A percentile compares a stretch with the other conserved stretches of the same genome.
Evolutionary conservation across 2,113 vertebrate species (phyloP).

Genomic region (Phylloscopus trochiloides): DNA sequence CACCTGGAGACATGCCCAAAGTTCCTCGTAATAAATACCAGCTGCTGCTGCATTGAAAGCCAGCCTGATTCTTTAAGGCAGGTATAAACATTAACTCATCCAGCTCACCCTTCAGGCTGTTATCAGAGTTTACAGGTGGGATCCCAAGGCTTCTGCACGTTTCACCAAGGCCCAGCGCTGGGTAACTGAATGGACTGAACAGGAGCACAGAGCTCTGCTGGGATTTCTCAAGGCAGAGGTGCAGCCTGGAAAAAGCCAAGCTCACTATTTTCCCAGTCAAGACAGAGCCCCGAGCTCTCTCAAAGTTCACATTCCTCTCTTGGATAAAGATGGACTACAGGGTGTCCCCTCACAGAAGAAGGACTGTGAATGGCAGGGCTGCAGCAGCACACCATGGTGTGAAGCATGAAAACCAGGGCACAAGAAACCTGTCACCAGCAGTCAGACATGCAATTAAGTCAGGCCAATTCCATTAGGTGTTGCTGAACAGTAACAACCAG

Average conservation of each 20-base stretch:
- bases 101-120: background rate
- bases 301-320: background rate
- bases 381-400: background rate
- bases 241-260: background rate
- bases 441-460: background rate
- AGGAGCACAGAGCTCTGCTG: background rate
- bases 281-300: background rate
- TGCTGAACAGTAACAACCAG: background rate
- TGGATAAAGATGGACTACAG: background rate
- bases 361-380: background rate
- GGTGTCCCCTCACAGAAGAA: background rate
- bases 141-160: background rate
- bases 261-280: background rate
- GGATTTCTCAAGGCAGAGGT: background rate
- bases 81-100: conserved; percentile 14
- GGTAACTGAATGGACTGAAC: background rate
- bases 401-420: background rate
- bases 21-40: background rate
- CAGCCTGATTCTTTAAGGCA: background rate
- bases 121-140: background rate
- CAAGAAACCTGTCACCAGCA: background rate
- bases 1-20: background rate
- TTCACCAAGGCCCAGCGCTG: background rate
- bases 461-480: background rate
- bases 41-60: background rate